Percentiles rank a stretch among this genome's conserved stretches.
phyloP scores from a whole-genome alignment of 2,797 vertebrate genomes.

The Hippocampus kuda region DNA sequence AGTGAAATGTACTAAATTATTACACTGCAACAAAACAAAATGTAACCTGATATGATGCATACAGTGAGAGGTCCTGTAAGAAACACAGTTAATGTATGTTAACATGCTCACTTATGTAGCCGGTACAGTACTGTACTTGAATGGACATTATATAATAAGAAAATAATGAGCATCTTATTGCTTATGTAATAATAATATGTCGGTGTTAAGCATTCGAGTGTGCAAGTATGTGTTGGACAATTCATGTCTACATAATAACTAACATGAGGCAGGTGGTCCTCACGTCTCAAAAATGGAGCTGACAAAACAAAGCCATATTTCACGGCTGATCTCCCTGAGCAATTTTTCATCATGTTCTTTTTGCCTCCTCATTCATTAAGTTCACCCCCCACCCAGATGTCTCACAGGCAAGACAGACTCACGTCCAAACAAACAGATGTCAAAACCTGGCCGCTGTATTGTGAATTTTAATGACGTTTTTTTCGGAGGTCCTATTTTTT shows the following conservation, averaged over 20 bases:
- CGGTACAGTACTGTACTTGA: not conserved
- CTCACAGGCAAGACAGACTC: not conserved
- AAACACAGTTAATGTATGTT: not conserved
- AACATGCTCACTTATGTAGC: not conserved
- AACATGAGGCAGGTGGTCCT: not conserved
- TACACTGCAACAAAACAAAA: not conserved
- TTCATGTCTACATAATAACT: not conserved
- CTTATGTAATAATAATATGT: not conserved
- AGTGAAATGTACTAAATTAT: not conserved
- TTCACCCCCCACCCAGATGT: not conserved
- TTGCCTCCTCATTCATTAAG: not conserved
- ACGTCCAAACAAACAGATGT: constrained; percentile 4
- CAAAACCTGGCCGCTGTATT: not conserved
- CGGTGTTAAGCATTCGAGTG: not conserved
- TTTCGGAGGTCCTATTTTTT: not conserved
- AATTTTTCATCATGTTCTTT: not conserved
- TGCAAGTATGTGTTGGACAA: not conserved
- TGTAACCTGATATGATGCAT: not conserved
- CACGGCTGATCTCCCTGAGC: not conserved
- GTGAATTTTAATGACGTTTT: constrained; percentile 7
- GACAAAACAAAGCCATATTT: not conserved
- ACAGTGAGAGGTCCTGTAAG: not conserved
- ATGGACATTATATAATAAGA: not conserved
- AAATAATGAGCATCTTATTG: not conserved
- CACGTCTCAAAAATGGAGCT: not conserved